Conservation (phyloP, 2,797 vertebrate genomes). For the Anableps anableps region DNA sequence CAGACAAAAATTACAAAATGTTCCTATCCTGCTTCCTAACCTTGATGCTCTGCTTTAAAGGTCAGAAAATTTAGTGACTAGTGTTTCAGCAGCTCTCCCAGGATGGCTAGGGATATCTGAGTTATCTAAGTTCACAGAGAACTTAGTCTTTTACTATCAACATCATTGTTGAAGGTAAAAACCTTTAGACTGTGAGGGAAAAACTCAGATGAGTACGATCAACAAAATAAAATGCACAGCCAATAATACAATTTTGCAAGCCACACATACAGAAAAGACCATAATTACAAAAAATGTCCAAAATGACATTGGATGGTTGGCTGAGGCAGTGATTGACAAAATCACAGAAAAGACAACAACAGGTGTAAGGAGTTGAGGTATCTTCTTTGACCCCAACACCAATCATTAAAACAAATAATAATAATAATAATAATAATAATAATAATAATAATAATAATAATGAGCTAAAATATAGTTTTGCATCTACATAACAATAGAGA, state of each 20-base stretch:
- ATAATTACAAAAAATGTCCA: neutral
- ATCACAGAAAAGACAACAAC: neutral
- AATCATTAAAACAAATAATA: neutral
- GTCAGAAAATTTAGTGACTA: neutral
- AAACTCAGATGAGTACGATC: neutral
- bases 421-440: too few species aligned
- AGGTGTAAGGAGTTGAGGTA: neutral
- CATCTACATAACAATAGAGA: slow-evolving; percentile 3
- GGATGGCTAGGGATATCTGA: neutral
- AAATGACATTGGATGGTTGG: neutral
- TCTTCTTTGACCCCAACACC: too few species aligned
- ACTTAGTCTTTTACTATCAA: too few species aligned
- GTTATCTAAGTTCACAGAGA: neutral
- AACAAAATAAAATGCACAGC: neutral
- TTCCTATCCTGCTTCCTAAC: neutral
- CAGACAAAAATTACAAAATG: neutral
- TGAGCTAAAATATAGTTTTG: neutral
- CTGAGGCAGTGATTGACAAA: neutral
- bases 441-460: too few species aligned
- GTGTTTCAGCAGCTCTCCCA: neutral
- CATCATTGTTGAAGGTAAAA: neutral
- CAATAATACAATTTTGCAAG: neutral
- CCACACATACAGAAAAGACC: neutral
- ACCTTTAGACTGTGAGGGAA: neutral
- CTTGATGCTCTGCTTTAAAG: neutral